Evolutionary conservation across 2,797 vertebrate genomes (phyloP), one percentile per base, ranked within the genome.

Genomic region (Acipenser oxyrinchus): DNA sequence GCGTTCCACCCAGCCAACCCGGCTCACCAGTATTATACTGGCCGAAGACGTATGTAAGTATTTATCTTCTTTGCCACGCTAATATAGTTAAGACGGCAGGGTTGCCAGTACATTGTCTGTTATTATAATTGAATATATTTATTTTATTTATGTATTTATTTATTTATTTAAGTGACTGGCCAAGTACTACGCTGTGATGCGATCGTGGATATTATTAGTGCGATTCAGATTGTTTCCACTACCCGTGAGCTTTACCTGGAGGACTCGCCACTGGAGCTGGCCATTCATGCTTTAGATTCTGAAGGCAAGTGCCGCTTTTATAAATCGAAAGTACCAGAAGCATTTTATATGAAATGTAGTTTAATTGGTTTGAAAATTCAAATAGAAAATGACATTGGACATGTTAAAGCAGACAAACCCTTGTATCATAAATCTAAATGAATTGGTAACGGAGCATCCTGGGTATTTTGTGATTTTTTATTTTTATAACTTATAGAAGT

Each of bases 11-110:
- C 95, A 99, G 72, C 84, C 87, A 6, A 78, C 80, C 0, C 84
- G 89, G 6, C 84, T 96, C 68, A 97, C 94, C 66, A 95, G 94
- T 75, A 96, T 99, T 77, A 95, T 99, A 76, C 86, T 96, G 7
- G 96, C 95, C 1, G 94, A 98, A 81, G 96, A 99, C 69, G 80
- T 93, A 61, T 86, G 96, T 96, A 84, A 92, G 80, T 82, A 64
- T 50, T 72, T 1, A 4, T 6, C 48, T 2, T 53, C 48, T 37
- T 37, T 37, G 23, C 1, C 23, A 37, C 23, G 3, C 23, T 37
- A 37, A 37, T 18, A 18, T 18, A 18, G 15, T 18, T 18, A 18
- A 1, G 15, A 18, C 2, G 23, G 23, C 23, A 37, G 23, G 23
- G 23, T 37, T 37, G 23, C 4, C 23, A 37, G 23, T 37, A 37